Conservation (phyloP, 2,113 vertebrate species). For the Clarias batrachus region DNA sequence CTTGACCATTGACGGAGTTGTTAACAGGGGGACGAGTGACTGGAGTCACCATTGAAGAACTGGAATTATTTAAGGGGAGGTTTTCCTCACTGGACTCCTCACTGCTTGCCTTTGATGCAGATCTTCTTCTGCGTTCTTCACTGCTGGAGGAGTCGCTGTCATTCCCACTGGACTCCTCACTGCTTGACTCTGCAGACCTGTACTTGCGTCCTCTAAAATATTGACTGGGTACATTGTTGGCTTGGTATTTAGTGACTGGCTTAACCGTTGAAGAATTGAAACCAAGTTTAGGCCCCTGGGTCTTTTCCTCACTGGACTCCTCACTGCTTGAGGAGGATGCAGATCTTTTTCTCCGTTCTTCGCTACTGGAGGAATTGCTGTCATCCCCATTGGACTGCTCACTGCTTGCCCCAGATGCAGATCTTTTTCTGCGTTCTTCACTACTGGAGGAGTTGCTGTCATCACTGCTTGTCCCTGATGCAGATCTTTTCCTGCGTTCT, state of each 20-base stretch:
- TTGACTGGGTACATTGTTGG: neutral
- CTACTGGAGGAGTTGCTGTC: neutral
- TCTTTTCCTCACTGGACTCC: neutral
- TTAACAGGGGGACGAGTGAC: neutral
- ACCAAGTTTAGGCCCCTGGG: neutral
- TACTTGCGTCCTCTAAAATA: neutral
- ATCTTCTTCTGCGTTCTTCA: neutral
- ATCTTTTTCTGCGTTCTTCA: constrained; percentile 1
- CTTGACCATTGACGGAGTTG: neutral
- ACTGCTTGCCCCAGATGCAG: neutral
- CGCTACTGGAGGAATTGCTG: neutral
- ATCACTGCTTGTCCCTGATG: neutral
- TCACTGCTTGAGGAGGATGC: neutral
- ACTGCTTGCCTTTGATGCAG: neutral
- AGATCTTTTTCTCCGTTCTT: neutral
- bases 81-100: neutral
- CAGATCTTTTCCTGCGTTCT: neutral
- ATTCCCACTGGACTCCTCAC: neutral
- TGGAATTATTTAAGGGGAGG: neutral
- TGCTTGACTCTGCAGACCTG: constrained; percentile 8
- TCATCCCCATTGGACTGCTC: no score
- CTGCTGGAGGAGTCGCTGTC: neutral
- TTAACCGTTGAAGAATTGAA: neutral
- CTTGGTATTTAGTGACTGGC: neutral
- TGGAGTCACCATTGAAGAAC: neutral